Conservation (phyloP, 1,140 invertebrate genomes). For the Macrobrachium nipponense region DNA sequence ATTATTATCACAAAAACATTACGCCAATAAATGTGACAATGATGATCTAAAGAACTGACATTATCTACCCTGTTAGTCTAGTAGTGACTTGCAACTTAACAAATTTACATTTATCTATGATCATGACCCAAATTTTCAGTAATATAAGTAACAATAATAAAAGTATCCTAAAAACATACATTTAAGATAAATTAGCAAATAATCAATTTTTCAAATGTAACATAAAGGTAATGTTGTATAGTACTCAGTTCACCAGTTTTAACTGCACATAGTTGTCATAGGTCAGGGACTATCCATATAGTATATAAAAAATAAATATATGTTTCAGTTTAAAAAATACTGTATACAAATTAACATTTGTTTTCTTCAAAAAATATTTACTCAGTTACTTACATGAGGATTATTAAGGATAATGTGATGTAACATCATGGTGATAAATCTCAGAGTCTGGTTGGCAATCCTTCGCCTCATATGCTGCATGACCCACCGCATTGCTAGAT, state of each 20-base stretch:
- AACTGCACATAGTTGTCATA: too few species aligned
- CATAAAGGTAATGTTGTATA: too few species aligned
- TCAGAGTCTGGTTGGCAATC: conserved; percentile 13
- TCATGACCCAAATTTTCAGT: too few species aligned
- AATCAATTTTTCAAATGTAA: too few species aligned
- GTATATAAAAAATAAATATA: background rate
- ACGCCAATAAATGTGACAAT: too few species aligned
- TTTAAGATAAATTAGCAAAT: too few species aligned
- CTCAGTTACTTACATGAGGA: conserved; percentile 31
- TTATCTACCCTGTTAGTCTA: too few species aligned
- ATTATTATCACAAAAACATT: too few species aligned
- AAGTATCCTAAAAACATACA: too few species aligned
- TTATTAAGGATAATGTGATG: conserved; percentile 29
- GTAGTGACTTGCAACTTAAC: background rate
- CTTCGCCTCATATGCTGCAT: conserved; percentile 21
- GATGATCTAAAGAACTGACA: too few species aligned
- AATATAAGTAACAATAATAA: too few species aligned
- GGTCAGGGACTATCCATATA: background rate
- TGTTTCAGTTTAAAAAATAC: background rate
- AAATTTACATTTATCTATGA: background rate
- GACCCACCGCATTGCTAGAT: conserved; percentile 32
- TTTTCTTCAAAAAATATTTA: background rate
- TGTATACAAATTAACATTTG: background rate
- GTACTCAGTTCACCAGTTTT: too few species aligned
- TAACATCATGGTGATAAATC: conserved; percentile 19